A percentile compares a stretch with the other conserved stretches of the same genome.
phyloP scores from a whole-genome alignment of 2,888 invertebrate species.

The Tridacna gigas region DNA sequence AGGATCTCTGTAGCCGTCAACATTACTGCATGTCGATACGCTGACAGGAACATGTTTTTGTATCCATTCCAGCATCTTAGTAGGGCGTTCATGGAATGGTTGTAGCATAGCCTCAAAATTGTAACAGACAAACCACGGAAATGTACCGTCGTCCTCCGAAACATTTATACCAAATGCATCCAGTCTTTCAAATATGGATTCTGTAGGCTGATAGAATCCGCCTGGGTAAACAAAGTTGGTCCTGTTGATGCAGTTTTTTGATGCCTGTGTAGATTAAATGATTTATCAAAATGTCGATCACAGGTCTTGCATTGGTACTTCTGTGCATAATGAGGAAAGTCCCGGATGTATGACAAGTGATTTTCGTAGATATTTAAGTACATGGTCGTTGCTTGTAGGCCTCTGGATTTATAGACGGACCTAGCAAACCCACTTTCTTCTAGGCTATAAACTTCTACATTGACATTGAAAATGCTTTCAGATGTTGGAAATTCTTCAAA shows the following conservation, averaged over 20 bases:
- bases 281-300: slow-evolving; percentile 17
- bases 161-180: slow-evolving; percentile 44
- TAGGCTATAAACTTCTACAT: slow-evolving; percentile 40
- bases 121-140: slow-evolving; percentile 44
- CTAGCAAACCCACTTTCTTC: slow-evolving; percentile 30
- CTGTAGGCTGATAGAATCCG: slow-evolving; percentile 27
- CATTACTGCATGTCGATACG: slow-evolving; percentile 43
- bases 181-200: slow-evolving; percentile 38
- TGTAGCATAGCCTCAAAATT: slow-evolving; percentile 50
- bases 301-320: slow-evolving; percentile 40
- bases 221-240: slow-evolving; percentile 36
- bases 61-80: slow-evolving; percentile 44
- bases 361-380: slow-evolving; percentile 44
- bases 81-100: slow-evolving; percentile 21
- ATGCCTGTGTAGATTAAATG: slow-evolving; percentile 24
- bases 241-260: slow-evolving; percentile 28
- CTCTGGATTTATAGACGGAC: slow-evolving; percentile 35
- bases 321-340: slow-evolving; percentile 40
- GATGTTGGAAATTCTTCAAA: too few relatives aligned
- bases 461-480: slow-evolving; percentile 36
- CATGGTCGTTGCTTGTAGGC: slow-evolving; percentile 26
- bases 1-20: slow-evolving; percentile 35
- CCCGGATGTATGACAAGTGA: slow-evolving; percentile 38
- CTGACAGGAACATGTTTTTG: slow-evolving; percentile 50
- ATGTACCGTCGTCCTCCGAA: slow-evolving; percentile 32